Evolutionary conservation across 2,888 invertebrate species (phyloP), one percentile per base, ranked within the genome.

Genomic region (Andrena dorsata): DNA sequence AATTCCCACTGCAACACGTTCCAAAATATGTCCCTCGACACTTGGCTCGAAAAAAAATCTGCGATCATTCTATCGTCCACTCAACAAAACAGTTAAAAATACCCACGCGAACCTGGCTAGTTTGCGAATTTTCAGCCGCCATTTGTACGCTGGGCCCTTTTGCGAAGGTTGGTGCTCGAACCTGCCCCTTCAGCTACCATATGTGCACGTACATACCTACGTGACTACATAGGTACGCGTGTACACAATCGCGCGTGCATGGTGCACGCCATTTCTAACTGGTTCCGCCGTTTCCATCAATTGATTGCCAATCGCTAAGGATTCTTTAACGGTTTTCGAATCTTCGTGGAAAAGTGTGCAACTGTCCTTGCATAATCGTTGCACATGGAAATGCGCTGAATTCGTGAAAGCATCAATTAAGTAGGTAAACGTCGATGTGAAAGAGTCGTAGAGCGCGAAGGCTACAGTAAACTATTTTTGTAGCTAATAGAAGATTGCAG

Each of bases 71-170:
- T 26, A 8, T 1, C n/a, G 0, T 10, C 2, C 0, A 10, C 5
- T 1, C 7, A 13, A 16, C 0, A 2, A 5, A 23, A 61, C 1
- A 16, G 1, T 10, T 16, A 0, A 10, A 49, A 13, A 2, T 20
- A 13, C 49, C 30, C 4, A 8, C 49, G 41, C 3, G 8, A 23
- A 30, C 60, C 73, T 61, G 5, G 53, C 58, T 23, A 72, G 69
- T 82, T 82, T 66, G 83, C 84, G 86, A 89, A 86, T 89, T 89
- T 88, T 83, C 72, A 85, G 76, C 82, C 90, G 92, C 92, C 92
- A 92, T 92, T 92, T 90, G 80, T 92, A 92, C 92, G 92, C 88
- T 83, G 74, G 82, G 85, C 89, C 85, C 84, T 87, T 90, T 83
- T 89, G 84, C 88, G 68, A 84, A 87, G 86, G 82, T 80, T 85